Percentiles rank a stretch among this genome's conserved stretches.
phyloP scores from a whole-genome alignment of 2,888 invertebrate species.

The Laothoe populi region DNA sequence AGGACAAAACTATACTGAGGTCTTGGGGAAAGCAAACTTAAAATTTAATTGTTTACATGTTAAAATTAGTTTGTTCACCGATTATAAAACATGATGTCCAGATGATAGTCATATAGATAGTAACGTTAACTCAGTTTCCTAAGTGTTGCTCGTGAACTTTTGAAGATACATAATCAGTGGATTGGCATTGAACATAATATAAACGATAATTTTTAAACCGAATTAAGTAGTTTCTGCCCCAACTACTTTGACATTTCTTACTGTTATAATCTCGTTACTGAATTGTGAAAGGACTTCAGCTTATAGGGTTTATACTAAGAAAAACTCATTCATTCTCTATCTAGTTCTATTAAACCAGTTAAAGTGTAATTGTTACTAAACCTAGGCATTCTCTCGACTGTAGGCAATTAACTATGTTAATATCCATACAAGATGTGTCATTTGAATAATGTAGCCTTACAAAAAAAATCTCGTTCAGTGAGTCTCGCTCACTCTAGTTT shows the following conservation, averaged over 20 bases:
- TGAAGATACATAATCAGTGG: no score
- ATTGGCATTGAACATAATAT: background rate
- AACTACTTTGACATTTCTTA: conserved; percentile 28
- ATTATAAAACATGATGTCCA: conserved; percentile 26
- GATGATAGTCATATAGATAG: no score
- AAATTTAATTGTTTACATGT: background rate
- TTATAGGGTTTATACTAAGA: conserved; percentile 1
- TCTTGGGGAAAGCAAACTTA: background rate
- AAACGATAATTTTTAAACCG: conserved; percentile 27
- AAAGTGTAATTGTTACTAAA: conserved; percentile 64
- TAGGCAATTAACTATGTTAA: conserved; percentile 52
- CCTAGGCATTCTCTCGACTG: conserved; percentile 65
- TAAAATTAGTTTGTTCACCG: conserved; percentile 12
- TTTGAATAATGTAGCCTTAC: background rate
- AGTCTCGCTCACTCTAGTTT: conserved; percentile 42
- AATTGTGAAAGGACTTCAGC: conserved; percentile 13
- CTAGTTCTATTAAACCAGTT: conserved; percentile 50
- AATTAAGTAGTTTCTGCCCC: conserved; percentile 61
- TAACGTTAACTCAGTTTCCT: no score
- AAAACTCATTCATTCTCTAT: conserved; percentile 42
- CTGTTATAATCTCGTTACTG: conserved; percentile 33
- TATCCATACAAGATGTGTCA: conserved; percentile 23
- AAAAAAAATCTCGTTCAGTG: conserved; percentile 39
- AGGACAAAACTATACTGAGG: background rate
- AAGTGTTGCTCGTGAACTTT: background rate